Evolutionary conservation across 2,888 invertebrate species (phyloP).

Genomic region (Neria commutata): DNA sequence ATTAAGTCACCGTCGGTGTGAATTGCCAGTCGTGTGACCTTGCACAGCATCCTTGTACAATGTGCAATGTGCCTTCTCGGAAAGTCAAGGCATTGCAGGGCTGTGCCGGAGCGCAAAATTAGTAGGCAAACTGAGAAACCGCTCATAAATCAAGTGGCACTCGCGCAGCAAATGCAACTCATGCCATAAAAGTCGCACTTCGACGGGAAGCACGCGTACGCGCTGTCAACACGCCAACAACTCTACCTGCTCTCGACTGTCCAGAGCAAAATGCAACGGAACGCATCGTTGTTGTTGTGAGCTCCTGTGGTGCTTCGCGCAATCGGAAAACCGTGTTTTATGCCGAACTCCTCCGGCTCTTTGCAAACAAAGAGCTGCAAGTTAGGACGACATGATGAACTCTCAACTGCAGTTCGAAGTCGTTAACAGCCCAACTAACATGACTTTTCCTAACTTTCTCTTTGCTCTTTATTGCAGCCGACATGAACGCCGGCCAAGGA

Average conservation of each 20-base stretch:
- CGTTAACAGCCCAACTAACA: background rate
- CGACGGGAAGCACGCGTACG: slow-evolving; percentile 32
- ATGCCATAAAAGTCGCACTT: slow-evolving; percentile 32
- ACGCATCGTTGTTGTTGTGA: no score
- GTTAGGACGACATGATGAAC: background rate
- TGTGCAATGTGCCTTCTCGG: slow-evolving; percentile 34
- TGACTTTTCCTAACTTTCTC: background rate
- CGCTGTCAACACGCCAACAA: background rate
- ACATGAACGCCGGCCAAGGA: slow-evolving; percentile 78
- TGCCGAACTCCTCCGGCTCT: background rate
- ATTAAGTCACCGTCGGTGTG: slow-evolving; percentile 30
- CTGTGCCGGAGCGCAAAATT: slow-evolving; percentile 8
- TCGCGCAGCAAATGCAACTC: slow-evolving; percentile 15
- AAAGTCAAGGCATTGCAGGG: slow-evolving; percentile 47
- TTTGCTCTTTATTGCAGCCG: slow-evolving; percentile 38
- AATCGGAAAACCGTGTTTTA: slow-evolving; percentile 24
- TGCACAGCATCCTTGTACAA: slow-evolving; percentile 32
- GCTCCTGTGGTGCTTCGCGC: slow-evolving; percentile 23
- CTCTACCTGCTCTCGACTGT: slow-evolving; percentile 3
- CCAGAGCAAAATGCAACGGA: background rate
- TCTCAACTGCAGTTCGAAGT: no score
- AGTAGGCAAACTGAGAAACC: slow-evolving; percentile 9
- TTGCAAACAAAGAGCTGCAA: background rate
- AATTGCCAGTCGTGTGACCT: slow-evolving; percentile 30
- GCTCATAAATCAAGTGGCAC: slow-evolving; percentile 53